Percentiles rank a stretch among this genome's conserved stretches.
These are phyloP conservation scores for Drosophila conformis DNA, from an alignment of 2,888 invertebrate genomes.

Conservation along the genomic window DNA sequence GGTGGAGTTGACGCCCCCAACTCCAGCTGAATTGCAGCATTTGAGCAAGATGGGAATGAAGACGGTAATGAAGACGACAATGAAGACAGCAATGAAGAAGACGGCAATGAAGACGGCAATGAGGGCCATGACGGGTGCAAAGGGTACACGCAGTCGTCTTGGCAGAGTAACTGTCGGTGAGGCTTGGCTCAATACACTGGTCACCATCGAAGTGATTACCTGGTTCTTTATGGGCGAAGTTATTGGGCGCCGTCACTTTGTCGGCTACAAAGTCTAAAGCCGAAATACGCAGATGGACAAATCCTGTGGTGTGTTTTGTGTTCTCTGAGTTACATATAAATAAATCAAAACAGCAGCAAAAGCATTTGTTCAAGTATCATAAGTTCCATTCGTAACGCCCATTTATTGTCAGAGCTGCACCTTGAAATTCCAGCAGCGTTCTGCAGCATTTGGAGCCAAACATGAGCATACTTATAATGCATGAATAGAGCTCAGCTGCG, in stretches of 20 bases:
- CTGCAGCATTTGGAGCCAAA: constrained; percentile 37
- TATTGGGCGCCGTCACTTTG: constrained; percentile 67
- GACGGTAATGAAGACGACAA: no score
- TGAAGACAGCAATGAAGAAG: background rate
- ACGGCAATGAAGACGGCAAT: no score
- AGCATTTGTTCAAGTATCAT: constrained; percentile 36
- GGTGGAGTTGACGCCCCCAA: constrained; percentile 60
- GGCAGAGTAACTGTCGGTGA: constrained; percentile 46
- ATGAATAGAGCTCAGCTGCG: constrained; percentile 30
- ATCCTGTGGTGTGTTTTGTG: background rate
- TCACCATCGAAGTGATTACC: constrained; percentile 63
- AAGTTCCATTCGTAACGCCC: constrained; percentile 32
- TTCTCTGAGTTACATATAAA: constrained; percentile 1
- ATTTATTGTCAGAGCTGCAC: constrained; percentile 41
- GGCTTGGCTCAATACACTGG: constrained; percentile 62
- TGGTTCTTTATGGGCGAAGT: constrained; percentile 74
- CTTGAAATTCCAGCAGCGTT: constrained; percentile 57
- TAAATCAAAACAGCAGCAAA: constrained; percentile 34
- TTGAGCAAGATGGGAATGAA: constrained; percentile 32
- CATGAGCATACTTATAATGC: constrained; percentile 46
- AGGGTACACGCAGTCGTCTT: constrained; percentile 26
- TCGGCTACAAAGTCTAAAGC: constrained; percentile 67
- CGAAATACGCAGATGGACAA: constrained; percentile 4
- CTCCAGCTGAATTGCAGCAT: constrained; percentile 57
- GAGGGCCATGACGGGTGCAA: constrained; percentile 38